Percentiles rank a stretch among this genome's conserved stretches.
These are phyloP conservation scores for Prionailurus bengalensis DNA, from an alignment of 2,113 vertebrate genomes.

Conservation along the genomic window DNA sequence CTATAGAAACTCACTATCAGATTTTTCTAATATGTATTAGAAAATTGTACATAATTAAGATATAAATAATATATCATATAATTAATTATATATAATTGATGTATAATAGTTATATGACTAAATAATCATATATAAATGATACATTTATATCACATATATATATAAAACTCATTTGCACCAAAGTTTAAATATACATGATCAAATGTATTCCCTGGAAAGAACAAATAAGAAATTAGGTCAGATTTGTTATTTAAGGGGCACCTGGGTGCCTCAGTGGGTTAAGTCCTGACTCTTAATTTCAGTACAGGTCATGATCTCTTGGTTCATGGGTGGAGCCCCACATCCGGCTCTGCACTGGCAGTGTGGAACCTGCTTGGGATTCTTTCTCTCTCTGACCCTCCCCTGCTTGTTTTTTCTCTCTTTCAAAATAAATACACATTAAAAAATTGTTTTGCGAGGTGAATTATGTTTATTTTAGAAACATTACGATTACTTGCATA, in stretches of 20 bases:
- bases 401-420: too few relatives aligned
- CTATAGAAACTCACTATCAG: background rate
- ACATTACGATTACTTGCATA: background rate
- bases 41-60: background rate
- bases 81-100: background rate
- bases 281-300: too few relatives aligned
- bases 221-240: background rate
- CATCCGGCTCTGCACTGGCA: too few relatives aligned
- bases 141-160: background rate
- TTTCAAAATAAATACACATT: too few relatives aligned
- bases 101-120: background rate
- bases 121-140: too few relatives aligned
- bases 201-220: background rate
- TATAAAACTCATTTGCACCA: background rate
- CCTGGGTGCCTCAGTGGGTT: too few relatives aligned
- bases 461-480: background rate
- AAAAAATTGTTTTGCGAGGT: background rate
- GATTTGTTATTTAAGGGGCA: background rate
- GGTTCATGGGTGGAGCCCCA: too few relatives aligned
- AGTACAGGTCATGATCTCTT: too few relatives aligned
- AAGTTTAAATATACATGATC: background rate
- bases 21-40: background rate
- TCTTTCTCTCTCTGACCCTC: too few relatives aligned
- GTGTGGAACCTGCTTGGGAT: too few relatives aligned
- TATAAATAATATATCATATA: background rate